Percentiles rank a stretch among this genome's conserved stretches.
These are phyloP conservation scores for Mesoligia furuncula DNA, from an alignment of 2,888 invertebrate genomes.

Conservation along the genomic window DNA sequence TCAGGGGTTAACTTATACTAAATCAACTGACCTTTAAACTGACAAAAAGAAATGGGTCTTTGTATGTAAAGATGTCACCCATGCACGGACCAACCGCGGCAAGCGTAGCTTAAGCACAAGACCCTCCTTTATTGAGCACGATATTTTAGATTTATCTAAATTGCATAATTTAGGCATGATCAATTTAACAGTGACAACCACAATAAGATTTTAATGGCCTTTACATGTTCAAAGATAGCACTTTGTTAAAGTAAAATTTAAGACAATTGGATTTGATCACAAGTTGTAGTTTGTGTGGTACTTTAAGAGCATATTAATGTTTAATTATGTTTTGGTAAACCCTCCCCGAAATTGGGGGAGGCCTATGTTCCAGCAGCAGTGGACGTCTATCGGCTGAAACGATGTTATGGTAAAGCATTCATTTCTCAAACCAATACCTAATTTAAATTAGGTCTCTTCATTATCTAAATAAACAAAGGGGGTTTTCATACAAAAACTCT, in stretches of 20 bases:
- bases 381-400: too few species aligned
- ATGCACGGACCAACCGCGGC: background rate
- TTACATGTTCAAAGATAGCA: background rate
- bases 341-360: too few species aligned
- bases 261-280: background rate
- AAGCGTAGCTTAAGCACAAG: background rate
- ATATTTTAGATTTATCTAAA: background rate
- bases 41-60: background rate
- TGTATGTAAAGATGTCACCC: background rate
- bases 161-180: background rate
- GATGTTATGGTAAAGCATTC: background rate
- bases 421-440: background rate
- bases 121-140: background rate
- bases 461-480: background rate
- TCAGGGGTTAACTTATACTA: background rate
- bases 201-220: background rate
- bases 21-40: slow-evolving; percentile 24
- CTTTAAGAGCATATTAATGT: background rate
- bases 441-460: background rate
- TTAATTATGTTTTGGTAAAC: background rate
- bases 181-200: background rate
- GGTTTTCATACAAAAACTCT: too few species aligned
- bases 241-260: background rate
- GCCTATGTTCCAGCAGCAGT: too few species aligned
- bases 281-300: background rate